Evolutionary conservation across 2,888 invertebrate species (phyloP).

Genomic region (Morpho achilles): DNA sequence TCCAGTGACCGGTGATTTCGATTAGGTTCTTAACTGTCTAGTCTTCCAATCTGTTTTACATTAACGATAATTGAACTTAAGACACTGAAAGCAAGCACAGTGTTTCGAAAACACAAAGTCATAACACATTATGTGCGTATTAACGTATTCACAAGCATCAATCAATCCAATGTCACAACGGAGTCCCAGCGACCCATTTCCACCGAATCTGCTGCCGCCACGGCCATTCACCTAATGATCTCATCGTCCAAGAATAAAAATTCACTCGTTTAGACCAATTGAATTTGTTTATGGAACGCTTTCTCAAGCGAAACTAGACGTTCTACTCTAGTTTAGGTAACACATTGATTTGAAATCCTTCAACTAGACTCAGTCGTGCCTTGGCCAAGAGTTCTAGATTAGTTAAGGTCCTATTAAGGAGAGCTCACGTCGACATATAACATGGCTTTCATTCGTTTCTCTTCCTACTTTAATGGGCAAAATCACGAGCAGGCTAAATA

Average conservation of each 20-base stretch:
- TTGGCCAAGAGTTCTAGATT: conserved; percentile 15
- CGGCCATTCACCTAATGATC: conserved; percentile 74
- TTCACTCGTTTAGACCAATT: conserved; percentile 67
- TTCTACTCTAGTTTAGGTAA: conserved; percentile 51
- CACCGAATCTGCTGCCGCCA: conserved; percentile 39
- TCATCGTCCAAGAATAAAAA: conserved; percentile 73
- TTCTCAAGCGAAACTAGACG: conserved; percentile 61
- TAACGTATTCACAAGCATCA: conserved; percentile 27
- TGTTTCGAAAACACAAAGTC: conserved; percentile 9
- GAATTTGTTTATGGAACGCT: conserved; percentile 68
- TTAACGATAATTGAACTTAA: conserved; percentile 6
- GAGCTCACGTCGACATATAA: conserved; percentile 3
- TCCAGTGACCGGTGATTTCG: background rate
- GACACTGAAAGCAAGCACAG: background rate
- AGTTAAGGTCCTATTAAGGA: conserved; percentile 15
- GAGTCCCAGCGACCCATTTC: conserved; percentile 64
- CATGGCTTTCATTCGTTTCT: conserved; percentile 9
- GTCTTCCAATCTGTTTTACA: conserved; percentile 10
- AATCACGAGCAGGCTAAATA: conserved; percentile 8
- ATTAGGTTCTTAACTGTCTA: conserved; percentile 7
- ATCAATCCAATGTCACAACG: conserved; percentile 60
- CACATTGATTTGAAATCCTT: conserved; percentile 39
- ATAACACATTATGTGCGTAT: conserved; percentile 20
- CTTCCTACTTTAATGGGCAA: conserved; percentile 1
- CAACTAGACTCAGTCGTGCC: conserved; percentile 26